Evolutionary conservation across 2,113 vertebrate genomes (phyloP).

Genomic region (Panthera tigris): DNA sequence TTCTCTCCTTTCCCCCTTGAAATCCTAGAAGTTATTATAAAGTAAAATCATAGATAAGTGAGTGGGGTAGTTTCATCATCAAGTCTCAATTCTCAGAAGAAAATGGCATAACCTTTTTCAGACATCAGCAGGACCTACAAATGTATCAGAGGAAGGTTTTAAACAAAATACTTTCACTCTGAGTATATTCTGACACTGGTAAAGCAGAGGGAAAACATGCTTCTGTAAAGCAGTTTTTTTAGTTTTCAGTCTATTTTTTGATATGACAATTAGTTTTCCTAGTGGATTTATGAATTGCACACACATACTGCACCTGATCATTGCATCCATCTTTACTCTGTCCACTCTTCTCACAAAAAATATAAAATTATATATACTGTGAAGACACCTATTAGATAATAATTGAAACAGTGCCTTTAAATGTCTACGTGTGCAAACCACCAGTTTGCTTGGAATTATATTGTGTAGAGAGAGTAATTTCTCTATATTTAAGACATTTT

Average conservation of each 20-base stretch:
- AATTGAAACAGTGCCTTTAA: background rate
- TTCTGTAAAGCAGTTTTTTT: background rate
- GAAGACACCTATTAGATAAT: background rate
- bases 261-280: background rate
- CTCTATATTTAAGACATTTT: background rate
- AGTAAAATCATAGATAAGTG: conserved; percentile 30
- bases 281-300: background rate
- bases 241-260: background rate
- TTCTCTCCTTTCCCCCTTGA: background rate
- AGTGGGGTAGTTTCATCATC: background rate
- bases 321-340: background rate
- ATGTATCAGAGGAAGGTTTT: background rate
- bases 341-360: background rate
- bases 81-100: background rate
- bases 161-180: background rate
- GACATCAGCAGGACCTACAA: background rate
- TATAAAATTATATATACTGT: background rate
- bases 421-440: background rate
- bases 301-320: background rate
- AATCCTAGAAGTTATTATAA: background rate
- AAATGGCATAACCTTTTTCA: background rate
- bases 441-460: background rate
- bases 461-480: background rate
- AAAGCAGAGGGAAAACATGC: background rate
- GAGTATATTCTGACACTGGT: background rate